Conservation (phyloP, 2,113 vertebrate genomes). For the Orycteropus afer region DNA sequence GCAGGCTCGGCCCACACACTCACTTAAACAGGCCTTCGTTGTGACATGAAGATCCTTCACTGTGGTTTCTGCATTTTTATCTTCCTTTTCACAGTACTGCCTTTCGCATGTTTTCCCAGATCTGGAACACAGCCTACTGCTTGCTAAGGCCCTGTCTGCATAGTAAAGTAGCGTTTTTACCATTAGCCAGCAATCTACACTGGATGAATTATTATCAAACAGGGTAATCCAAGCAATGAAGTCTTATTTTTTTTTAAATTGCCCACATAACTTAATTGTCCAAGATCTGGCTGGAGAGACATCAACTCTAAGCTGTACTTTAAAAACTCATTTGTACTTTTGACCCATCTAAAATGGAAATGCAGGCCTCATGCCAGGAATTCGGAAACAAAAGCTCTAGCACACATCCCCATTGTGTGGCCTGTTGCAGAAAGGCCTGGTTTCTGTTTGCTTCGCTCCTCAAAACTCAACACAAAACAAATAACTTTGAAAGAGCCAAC, state of each 20-base stretch:
- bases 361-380: not conserved
- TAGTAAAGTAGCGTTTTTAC: not conserved
- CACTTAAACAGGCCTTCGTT: not conserved
- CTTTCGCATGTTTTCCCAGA: not conserved
- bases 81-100: not conserved
- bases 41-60: not conserved
- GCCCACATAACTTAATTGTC: not conserved
- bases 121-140: not conserved
- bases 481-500: not conserved
- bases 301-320: not conserved
- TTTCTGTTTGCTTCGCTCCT: not conserved
- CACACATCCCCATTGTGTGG: too few relatives aligned
- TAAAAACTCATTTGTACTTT: slow-evolving; percentile 12
- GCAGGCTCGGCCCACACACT: not conserved
- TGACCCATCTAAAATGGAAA: slow-evolving; percentile 32
- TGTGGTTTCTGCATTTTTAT: not conserved
- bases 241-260: slow-evolving; percentile 5
- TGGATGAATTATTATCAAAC: not conserved
- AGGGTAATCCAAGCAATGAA: not conserved
- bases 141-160: not conserved
- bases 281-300: not conserved
- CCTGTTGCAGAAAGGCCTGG: not conserved
- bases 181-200: not conserved
- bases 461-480: not conserved
- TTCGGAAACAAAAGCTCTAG: not conserved